Evolutionary conservation across 2,113 vertebrate species (phyloP).

Genomic region (Lanius ludovicianus): DNA sequence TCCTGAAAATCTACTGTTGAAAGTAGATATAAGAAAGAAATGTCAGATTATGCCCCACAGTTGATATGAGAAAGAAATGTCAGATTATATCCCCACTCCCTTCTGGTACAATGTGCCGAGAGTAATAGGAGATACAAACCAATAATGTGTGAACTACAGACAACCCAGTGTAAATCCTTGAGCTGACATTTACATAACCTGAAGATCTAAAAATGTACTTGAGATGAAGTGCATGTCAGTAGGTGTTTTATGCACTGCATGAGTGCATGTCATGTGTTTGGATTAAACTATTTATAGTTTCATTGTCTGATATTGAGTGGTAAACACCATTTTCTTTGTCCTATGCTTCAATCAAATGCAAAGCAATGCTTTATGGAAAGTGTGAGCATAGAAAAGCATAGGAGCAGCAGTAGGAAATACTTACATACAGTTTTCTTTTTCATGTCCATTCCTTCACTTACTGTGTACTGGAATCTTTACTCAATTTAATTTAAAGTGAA

Average conservation of each 20-base stretch:
- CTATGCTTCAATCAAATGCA: neutral
- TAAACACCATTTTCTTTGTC: neutral
- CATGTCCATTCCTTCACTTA: neutral
- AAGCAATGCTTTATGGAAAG: neutral
- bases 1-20: neutral
- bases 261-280: neutral
- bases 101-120: fast-evolving
- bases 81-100: neutral
- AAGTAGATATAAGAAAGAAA: neutral
- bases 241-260: neutral
- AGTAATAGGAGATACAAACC: neutral
- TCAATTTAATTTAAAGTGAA: neutral
- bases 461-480: neutral
- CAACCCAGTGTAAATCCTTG: neutral
- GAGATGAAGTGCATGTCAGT: neutral
- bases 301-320: neutral
- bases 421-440: neutral
- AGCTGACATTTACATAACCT: neutral
- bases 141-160: neutral
- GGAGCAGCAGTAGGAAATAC: neutral
- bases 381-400: neutral
- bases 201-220: neutral
- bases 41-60: neutral
- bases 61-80: neutral
- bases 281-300: neutral